phyloP scores from a whole-genome alignment of 2,797 vertebrate genomes.

The Notolabrus celidotus region DNA sequence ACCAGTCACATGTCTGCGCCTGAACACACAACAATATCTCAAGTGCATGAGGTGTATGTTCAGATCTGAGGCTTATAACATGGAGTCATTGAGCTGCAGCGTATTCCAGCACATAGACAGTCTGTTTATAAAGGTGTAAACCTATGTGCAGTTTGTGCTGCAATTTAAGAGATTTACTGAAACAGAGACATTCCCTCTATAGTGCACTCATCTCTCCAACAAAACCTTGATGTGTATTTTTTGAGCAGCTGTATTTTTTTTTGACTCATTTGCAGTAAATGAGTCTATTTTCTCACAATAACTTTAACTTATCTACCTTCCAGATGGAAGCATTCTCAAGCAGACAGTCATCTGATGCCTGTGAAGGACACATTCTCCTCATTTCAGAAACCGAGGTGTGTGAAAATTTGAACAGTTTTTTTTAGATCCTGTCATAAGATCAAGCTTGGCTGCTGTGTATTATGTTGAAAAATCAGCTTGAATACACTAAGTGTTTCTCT shows the following conservation, averaged over 20 bases:
- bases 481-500: too few species aligned
- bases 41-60: not conserved
- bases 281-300: slow-evolving; percentile 16
- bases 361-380: not conserved
- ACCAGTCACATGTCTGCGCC: not conserved
- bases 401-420: not conserved
- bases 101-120: not conserved
- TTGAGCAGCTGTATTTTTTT: slow-evolving; percentile 25
- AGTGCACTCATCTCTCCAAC: slow-evolving; percentile 16
- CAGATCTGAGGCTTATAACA: not conserved
- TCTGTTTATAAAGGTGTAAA: slow-evolving; percentile 4
- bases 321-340: slow-evolving; percentile 12
- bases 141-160: not conserved
- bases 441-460: too few species aligned
- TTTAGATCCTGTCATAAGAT: not conserved
- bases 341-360: not conserved
- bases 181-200: slow-evolving; percentile 2
- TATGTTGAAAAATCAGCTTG: too few species aligned
- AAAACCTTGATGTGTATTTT: not conserved
- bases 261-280: slow-evolving; percentile 41
- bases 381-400: not conserved
- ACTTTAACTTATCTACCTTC: slow-evolving; percentile 22
- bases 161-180: slow-evolving; percentile 27
- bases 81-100: not conserved
- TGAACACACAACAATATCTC: not conserved